Percentiles rank a stretch among this genome's conserved stretches.
Conservation (phyloP, 2,113 vertebrate genomes). For the Thymallus thymallus region DNA sequence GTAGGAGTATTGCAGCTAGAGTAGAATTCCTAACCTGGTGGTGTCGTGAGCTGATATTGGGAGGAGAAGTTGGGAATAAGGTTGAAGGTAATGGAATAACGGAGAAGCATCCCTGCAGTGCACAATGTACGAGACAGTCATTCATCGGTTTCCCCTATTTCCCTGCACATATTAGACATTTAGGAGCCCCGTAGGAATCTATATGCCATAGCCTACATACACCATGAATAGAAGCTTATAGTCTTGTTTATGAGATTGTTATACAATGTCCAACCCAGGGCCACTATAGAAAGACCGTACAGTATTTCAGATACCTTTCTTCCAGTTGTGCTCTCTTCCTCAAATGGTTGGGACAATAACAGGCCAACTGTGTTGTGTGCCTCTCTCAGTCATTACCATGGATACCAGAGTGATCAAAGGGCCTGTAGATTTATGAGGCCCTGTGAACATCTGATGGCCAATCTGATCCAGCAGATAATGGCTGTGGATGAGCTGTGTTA, state of each 20-base stretch:
- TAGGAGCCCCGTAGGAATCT: background rate
- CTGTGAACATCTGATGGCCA: conserved; percentile 33
- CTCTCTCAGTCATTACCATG: background rate
- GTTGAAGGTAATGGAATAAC: background rate
- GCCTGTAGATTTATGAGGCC: conserved; percentile 55
- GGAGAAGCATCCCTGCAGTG: background rate
- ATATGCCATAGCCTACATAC: background rate
- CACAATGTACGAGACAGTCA: background rate
- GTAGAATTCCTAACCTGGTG: background rate
- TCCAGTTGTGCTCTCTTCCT: background rate
- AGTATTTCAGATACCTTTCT: background rate
- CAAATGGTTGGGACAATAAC: background rate
- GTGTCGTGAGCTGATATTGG: background rate
- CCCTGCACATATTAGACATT: background rate
- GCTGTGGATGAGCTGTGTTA: conserved; percentile 48
- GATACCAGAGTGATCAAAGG: conserved; percentile 43
- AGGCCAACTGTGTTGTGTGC: background rate
- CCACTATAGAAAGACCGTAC: background rate
- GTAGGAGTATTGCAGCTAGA: background rate
- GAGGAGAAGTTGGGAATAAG: background rate
- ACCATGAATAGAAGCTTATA: background rate
- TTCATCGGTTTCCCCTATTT: background rate
- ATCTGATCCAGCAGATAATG: conserved; percentile 60
- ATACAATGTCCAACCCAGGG: background rate
- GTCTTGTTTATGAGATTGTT: background rate